Conservation (phyloP, 2,888 invertebrate species). For the Antitype chi region DNA sequence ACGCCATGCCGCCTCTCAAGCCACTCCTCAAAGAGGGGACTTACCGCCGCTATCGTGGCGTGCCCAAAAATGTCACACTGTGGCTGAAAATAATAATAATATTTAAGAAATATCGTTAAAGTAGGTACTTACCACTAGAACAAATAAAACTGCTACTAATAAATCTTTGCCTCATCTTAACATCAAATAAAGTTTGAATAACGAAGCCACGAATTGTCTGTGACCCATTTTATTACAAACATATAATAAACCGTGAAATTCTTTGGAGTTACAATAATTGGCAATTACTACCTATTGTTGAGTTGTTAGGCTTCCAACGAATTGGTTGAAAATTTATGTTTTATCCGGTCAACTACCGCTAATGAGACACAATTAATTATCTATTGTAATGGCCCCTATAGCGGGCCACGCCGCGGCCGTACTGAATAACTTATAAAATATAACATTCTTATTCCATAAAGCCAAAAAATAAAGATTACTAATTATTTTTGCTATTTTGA, state of each 20-base stretch:
- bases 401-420: no score
- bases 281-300: constrained; percentile 17
- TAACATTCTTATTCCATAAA: not conserved
- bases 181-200: constrained; percentile 3
- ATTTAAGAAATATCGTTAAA: not conserved
- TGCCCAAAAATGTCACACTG: constrained; percentile 2
- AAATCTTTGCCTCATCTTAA: not conserved
- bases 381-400: no score
- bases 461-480: not conserved
- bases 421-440: not conserved
- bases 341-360: no score
- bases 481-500: constrained; percentile 69
- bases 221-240: constrained; percentile 12
- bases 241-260: not conserved
- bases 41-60: no score
- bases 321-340: constrained; percentile 1
- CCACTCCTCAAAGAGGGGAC: no score
- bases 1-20: no score
- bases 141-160: not conserved
- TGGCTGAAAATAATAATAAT: not conserved
- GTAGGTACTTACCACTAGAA: no score
- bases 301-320: not conserved
- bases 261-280: constrained; percentile 30
- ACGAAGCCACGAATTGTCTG: constrained; percentile 27
- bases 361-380: no score